These are phyloP conservation scores for Pachyrhynchus sulphureomaculatus DNA, from an alignment of 1,140 invertebrate species.

Conservation along the genomic window DNA sequence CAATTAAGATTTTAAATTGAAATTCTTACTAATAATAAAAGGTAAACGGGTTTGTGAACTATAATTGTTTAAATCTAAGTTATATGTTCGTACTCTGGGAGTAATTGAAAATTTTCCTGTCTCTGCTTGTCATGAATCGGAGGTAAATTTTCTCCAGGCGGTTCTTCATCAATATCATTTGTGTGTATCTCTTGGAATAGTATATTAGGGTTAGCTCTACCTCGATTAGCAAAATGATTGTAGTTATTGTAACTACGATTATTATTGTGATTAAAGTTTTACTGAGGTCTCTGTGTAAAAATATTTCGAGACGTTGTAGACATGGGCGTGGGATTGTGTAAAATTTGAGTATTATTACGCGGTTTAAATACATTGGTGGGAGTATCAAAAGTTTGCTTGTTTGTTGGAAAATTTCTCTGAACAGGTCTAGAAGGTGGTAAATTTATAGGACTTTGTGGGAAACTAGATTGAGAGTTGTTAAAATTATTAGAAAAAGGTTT, in stretches of 20 bases:
- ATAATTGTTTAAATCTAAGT: constrained; percentile 10
- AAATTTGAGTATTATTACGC: not conserved
- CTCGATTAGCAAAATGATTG: constrained; percentile 5
- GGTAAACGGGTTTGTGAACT: not conserved
- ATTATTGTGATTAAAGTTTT: not conserved
- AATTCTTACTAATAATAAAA: not conserved
- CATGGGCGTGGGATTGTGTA: not conserved
- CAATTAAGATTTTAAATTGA: constrained; percentile 10
- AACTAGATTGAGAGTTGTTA: not conserved
- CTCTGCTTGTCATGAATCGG: too few species aligned
- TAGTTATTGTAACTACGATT: not conserved
- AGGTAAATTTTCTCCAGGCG: too few species aligned
- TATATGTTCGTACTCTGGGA: not conserved
- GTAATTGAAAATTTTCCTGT: not conserved
- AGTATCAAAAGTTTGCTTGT: not conserved
- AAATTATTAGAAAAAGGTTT: too few species aligned
- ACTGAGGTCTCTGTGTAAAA: not conserved
- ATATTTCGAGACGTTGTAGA: not conserved
- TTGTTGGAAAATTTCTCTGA: too few species aligned
- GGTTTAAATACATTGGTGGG: constrained; percentile 3
- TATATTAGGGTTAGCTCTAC: not conserved
- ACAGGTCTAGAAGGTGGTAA: not conserved
- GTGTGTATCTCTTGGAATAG: not conserved
- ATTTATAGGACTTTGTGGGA: not conserved
- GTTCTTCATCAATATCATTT: not conserved